phyloP scores from a whole-genome alignment of 2,113 vertebrate species.

The Zosterops borbonicus region DNA sequence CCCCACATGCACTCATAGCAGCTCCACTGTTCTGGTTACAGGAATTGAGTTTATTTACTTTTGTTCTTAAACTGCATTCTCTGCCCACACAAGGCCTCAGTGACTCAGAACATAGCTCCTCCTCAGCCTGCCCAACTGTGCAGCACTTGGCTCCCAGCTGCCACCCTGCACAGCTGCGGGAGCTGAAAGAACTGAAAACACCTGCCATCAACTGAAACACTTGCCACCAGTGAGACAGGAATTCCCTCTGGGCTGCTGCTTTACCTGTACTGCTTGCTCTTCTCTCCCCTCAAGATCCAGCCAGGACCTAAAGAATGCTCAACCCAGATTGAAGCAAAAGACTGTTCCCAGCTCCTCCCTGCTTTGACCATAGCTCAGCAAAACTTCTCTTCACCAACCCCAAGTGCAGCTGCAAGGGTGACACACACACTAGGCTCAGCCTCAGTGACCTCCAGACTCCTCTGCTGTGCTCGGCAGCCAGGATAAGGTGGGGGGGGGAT shows the following conservation, averaged over 20 bases:
- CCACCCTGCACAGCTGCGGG: fast-evolving
- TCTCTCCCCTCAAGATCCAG: neutral
- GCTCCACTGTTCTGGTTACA: neutral
- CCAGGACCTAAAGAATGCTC: neutral
- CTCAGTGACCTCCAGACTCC: neutral
- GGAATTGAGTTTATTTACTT: neutral
- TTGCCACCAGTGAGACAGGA: fast-evolving
- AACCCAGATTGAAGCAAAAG: fast-evolving
- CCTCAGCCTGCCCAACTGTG: neutral
- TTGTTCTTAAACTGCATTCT: neutral
- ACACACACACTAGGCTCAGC: fast-evolving
- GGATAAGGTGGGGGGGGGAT: neutral
- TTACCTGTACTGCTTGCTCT: neutral
- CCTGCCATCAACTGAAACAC: no score
- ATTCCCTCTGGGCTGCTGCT: neutral
- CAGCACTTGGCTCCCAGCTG: neutral
- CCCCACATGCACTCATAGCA: fast-evolving
- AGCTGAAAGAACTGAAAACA: fast-evolving
- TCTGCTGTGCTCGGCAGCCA: neutral
- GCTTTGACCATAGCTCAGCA: neutral
- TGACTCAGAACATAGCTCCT: neutral
- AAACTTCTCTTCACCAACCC: neutral
- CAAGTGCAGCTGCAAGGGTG: fast-evolving
- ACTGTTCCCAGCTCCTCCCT: neutral
- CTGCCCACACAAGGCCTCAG: neutral